A percentile compares a stretch with the other conserved stretches of the same genome.
phyloP scores from a whole-genome alignment of 1,140 invertebrate genomes.

The Aleiodes sp. region DNA sequence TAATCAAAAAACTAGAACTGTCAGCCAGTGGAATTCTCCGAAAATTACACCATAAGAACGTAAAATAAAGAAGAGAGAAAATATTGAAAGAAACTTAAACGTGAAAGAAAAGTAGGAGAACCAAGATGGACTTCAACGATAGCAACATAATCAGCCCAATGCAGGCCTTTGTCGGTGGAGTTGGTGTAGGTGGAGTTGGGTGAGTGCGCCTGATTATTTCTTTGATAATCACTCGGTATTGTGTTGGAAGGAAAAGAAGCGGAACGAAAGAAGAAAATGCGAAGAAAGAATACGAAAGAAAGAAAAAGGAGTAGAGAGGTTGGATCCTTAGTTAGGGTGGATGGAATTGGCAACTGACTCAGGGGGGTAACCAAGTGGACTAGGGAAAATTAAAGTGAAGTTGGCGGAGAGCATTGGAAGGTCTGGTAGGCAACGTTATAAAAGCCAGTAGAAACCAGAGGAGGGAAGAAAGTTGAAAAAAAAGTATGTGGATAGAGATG shows the following conservation, averaged over 20 bases:
- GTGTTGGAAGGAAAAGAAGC: constrained; percentile 39
- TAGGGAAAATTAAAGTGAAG: constrained; percentile 26
- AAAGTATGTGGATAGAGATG: background rate
- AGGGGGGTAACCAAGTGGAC: constrained; percentile 19
- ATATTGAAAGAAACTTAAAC: constrained; percentile 14
- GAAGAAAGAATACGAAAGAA: constrained; percentile 24
- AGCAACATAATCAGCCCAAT: constrained; percentile 52
- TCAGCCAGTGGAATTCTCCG: too few relatives aligned
- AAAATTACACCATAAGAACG: constrained; percentile 17
- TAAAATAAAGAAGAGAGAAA: constrained; percentile 20
- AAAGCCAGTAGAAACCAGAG: background rate
- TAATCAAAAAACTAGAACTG: too few relatives aligned
- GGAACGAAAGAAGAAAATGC: constrained; percentile 29
- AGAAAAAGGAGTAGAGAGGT: constrained; percentile 20
- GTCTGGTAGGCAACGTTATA: background rate
- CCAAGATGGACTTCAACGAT: constrained; percentile 55
- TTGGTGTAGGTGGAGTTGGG: constrained; percentile 46
- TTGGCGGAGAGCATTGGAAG: background rate
- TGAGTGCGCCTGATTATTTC: constrained; percentile 52
- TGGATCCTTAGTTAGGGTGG: background rate
- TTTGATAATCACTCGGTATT: constrained; percentile 55
- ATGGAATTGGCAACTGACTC: constrained; percentile 15
- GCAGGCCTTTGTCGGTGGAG: constrained; percentile 53
- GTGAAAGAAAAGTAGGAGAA: constrained; percentile 10
- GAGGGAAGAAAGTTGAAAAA: constrained; percentile 10